Evolutionary conservation across 2,888 invertebrate genomes (phyloP).

Genomic region (Pseudococcus jackbeardsleyi): DNA sequence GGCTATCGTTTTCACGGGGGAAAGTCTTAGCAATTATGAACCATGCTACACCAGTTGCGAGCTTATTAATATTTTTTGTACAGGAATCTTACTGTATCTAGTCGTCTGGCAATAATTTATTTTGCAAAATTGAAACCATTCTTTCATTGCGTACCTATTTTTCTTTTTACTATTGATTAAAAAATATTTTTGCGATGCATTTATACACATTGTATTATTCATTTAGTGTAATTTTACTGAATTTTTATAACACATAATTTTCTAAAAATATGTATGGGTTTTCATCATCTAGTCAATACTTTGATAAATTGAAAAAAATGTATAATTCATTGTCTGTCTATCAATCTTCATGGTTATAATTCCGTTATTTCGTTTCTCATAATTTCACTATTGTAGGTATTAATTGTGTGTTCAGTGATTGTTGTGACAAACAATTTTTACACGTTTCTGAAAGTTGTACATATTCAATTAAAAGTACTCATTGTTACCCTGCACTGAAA

Average conservation of each 20-base stretch:
- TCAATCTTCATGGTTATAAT: background rate
- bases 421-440: no score
- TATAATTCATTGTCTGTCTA: background rate
- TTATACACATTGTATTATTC: background rate
- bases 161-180: background rate
- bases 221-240: background rate
- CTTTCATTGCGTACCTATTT: no score
- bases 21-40: no score
- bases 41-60: background rate
- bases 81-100: background rate
- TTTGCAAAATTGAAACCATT: background rate
- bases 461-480: no score
- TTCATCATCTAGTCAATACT: background rate
- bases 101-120: background rate
- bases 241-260: background rate
- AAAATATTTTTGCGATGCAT: background rate
- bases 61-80: background rate
- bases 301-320: background rate
- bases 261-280: background rate
- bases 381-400: background rate
- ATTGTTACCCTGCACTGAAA: no score
- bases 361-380: background rate
- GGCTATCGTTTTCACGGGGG: no score
- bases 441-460: no score
- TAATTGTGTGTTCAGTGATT: background rate